Percentiles rank a stretch among this genome's conserved stretches.
Evolutionary conservation across 2,797 vertebrate species (phyloP).

Genomic region (Diplodus puntazzo): DNA sequence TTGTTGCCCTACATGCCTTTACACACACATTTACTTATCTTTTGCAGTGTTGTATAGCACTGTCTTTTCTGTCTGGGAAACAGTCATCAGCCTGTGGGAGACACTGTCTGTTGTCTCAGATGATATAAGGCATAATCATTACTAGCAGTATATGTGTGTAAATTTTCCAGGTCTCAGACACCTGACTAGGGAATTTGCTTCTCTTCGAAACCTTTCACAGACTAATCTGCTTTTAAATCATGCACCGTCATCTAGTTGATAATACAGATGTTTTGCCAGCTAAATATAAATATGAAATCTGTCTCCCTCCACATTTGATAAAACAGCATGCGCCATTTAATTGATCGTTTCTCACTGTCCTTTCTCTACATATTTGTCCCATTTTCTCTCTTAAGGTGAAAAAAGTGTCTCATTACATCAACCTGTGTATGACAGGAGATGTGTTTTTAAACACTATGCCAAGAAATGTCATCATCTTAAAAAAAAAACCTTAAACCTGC

Average conservation of each 20-base stretch:
- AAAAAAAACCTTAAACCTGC: neutral
- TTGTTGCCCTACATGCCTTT: conserved; percentile 75
- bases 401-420: neutral
- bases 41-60: conserved; percentile 34
- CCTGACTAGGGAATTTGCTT: neutral
- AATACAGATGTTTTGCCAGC: neutral
- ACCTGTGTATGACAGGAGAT: neutral
- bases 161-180: conserved; percentile 14
- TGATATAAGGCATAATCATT: conserved; percentile 29
- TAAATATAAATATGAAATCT: conserved; percentile 2
- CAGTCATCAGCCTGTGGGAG: conserved; percentile 33
- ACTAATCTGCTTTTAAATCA: neutral
- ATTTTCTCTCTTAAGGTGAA: neutral
- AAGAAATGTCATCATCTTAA: conserved; percentile 12
- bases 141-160: neutral
- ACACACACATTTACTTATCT: conserved; percentile 65
- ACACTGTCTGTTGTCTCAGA: conserved; percentile 32
- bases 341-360: neutral
- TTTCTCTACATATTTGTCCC: neutral
- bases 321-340: conserved; percentile 6
- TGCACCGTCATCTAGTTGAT: neutral
- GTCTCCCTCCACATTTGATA: neutral
- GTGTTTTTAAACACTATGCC: neutral
- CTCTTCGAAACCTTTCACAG: neutral
- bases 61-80: conserved; percentile 42